Conservation (phyloP, 2,797 vertebrate species). For the Dryobates pubescens region DNA sequence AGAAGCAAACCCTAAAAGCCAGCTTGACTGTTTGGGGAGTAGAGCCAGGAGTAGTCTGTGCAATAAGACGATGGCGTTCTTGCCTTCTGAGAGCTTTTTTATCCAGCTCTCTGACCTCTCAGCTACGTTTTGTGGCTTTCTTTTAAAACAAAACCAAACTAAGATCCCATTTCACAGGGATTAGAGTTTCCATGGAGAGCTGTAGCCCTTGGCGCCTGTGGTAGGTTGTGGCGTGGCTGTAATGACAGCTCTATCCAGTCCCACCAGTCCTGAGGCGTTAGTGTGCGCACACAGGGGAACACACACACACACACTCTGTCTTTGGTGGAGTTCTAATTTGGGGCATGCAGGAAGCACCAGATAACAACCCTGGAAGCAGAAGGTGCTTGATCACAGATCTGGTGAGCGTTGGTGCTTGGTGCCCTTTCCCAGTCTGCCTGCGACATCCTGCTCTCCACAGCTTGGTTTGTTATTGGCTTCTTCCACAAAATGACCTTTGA, state of each 20-base stretch:
- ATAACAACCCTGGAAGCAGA: not conserved
- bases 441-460: not conserved
- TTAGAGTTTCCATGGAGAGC: constrained; percentile 66
- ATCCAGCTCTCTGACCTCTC: not conserved
- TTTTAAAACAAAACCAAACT: constrained; percentile 31
- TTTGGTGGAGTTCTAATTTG: not conserved
- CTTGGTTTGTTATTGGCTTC: not conserved
- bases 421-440: not conserved
- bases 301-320: fast-evolving
- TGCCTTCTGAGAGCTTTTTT: constrained; percentile 10
- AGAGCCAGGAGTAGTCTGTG: not conserved
- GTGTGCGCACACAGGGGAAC: not conserved
- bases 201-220: constrained; percentile 41
- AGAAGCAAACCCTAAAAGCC: constrained; percentile 31
- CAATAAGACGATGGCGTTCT: not conserved
- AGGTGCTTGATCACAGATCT: not conserved
- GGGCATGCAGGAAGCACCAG: fast-evolving
- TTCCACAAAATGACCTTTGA: not conserved
- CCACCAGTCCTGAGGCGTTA: not conserved
- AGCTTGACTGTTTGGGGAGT: not conserved
- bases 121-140: constrained; percentile 25
- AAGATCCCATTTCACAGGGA: constrained; percentile 42
- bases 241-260: not conserved
- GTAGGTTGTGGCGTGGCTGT: not conserved
- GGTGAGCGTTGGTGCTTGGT: not conserved